phyloP scores from a whole-genome alignment of 2,888 invertebrate species.

The Acanthococcus lagerstroemiae region DNA sequence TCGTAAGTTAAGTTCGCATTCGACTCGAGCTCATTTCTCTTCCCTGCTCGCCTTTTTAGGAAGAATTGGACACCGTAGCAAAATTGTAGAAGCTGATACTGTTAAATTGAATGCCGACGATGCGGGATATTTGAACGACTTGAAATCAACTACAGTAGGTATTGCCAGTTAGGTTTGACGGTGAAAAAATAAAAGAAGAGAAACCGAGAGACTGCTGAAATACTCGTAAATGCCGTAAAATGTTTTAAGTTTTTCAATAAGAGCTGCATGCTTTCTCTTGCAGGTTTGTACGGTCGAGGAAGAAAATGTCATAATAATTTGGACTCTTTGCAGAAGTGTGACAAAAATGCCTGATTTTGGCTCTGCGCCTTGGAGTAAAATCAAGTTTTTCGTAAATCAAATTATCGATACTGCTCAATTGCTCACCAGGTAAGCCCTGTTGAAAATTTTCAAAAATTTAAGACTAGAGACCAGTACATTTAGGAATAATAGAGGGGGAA shows the following conservation, averaged over 20 bases:
- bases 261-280: no score
- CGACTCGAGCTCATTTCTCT: no score
- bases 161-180: no score
- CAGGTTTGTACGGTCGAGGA: slow-evolving; percentile 15
- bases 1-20: no score
- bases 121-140: no score
- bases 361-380: slow-evolving; percentile 27
- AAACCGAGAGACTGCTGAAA: neutral
- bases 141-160: no score
- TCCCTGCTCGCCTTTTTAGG: no score
- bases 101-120: no score
- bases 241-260: no score
- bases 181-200: neutral
- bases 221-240: no score
- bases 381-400: slow-evolving; percentile 18
- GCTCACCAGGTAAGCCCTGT: slow-evolving; percentile 13
- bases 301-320: slow-evolving; percentile 5
- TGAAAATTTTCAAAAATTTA: neutral
- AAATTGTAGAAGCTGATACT: no score
- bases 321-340: slow-evolving; percentile 7
- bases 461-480: neutral
- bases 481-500: neutral
- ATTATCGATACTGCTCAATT: slow-evolving; percentile 1
- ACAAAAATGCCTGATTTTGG: neutral
- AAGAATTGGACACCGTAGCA: no score